Evolutionary conservation across 2,888 invertebrate genomes (phyloP), one percentile per base, ranked within the genome.

Genomic region (Augiades crinisus): DNA sequence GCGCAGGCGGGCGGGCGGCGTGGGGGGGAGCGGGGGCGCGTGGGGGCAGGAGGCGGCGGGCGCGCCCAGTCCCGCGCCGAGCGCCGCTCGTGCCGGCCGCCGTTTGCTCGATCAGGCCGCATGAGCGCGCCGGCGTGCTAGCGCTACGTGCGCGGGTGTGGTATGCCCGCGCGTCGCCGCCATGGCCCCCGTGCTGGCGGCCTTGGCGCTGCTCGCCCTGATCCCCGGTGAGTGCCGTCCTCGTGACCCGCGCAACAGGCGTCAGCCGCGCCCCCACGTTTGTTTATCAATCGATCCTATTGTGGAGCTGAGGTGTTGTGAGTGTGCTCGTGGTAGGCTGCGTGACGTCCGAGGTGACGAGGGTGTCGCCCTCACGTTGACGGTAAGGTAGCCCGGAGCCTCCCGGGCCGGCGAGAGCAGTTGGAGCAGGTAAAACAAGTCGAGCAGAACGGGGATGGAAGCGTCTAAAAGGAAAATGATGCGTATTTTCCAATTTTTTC

Each of bases 71-170:
- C 78, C 81, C 85, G 86, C 79, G 84, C 85, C 79, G 78, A 70
- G 81, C 78, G 81, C 81, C 75, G 83, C 78, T 75, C 75, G 83
- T 82, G 78, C 76, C 80, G 84, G 82, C 78, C 75, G 81, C 72
- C 68, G 69, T 74, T 60, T 61, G 59, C 58, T 59, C 67, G 56
- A 68, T 59, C 63, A 67, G 78, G 78, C 78, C 81, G 86, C 79
- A 86, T 84, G 82, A 83, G 81, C 80, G 83, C 83, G 84, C 73
- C 81, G 73, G 76, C 76, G 82, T 86, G 85, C 82, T 87, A 86
- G 86, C 85, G 85, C 83, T 78, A 81, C 81, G 82, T 77, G 86
- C 86, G 86, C 87, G 86, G 84, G 85, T 84, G 87, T 84, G 86
- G 82, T 85, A 85, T 86, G 87, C 85, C 87, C 87, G 87, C 87